Conservation (phyloP, 2,113 vertebrate genomes). For the Columba livia region DNA sequence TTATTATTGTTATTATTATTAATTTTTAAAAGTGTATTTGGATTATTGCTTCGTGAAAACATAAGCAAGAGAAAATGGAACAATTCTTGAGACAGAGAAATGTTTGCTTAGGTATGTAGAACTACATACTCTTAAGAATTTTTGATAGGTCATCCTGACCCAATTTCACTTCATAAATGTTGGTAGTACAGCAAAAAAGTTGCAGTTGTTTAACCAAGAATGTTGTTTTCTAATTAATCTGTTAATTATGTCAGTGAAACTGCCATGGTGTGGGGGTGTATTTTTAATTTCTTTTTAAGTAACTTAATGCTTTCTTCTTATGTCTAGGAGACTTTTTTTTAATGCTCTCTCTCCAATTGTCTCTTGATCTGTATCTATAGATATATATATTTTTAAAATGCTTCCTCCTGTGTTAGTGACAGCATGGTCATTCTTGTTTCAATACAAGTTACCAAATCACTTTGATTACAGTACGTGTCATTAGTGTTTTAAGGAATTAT, state of each 20-base stretch:
- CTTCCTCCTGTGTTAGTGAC: background rate
- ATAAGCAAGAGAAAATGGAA: background rate
- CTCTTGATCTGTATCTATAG: background rate
- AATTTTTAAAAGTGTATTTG: background rate
- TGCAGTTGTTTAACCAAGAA: background rate
- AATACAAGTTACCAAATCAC: background rate
- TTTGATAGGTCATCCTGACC: background rate
- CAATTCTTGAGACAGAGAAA: background rate
- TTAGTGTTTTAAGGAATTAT: background rate
- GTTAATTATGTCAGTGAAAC: background rate
- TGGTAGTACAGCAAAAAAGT: background rate
- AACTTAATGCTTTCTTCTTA: background rate
- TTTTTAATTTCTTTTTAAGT: background rate
- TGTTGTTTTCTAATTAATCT: background rate
- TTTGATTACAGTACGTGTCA: accelerated
- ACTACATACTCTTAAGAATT: background rate
- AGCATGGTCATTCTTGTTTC: background rate
- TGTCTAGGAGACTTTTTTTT: background rate
- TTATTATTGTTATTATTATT: background rate
- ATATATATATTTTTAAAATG: background rate
- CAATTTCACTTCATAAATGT: background rate
- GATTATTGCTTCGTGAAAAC: background rate
- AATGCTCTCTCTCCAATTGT: background rate
- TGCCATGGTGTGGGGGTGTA: background rate
- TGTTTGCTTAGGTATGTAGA: background rate